A percentile compares a stretch with the other conserved stretches of the same genome.
These are phyloP conservation scores for Ciconia stormi DNA, from an alignment of 2,113 vertebrate species.

Conservation along the genomic window DNA sequence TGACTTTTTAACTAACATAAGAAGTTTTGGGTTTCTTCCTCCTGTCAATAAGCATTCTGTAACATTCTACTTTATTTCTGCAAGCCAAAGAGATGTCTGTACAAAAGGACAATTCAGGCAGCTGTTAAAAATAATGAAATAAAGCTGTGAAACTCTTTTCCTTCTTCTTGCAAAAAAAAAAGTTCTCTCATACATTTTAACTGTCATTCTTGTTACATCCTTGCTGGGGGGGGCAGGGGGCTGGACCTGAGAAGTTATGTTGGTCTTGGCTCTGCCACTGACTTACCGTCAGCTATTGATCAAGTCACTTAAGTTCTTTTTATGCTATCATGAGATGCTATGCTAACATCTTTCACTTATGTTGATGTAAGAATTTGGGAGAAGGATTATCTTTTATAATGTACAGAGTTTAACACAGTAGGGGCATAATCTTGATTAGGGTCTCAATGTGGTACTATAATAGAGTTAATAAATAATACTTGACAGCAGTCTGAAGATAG, in stretches of 20 bases:
- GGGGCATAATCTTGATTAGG: constrained; percentile 10
- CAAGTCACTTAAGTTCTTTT: neutral
- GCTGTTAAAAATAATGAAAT: neutral
- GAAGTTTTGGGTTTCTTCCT: neutral
- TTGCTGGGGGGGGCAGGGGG: neutral
- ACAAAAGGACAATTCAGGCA: neutral
- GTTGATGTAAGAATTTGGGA: neutral
- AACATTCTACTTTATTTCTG: neutral
- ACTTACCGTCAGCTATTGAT: neutral
- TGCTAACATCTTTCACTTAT: neutral
- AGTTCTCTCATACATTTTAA: neutral
- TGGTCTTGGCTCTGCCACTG: neutral
- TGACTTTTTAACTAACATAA: neutral
- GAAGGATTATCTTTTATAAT: neutral
- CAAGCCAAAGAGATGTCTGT: neutral
- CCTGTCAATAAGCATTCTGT: neutral
- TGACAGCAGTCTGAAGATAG: constrained; percentile 30
- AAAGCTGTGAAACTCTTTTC: neutral
- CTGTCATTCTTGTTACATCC: neutral
- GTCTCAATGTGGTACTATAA: constrained; percentile 14
- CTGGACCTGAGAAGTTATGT: neutral
- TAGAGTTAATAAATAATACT: constrained; percentile 60
- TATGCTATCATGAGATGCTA: neutral
- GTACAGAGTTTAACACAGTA: constrained; percentile 4
- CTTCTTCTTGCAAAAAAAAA: neutral